These are phyloP conservation scores for Lanius collurio DNA, from an alignment of 2,113 vertebrate genomes.

Conservation along the genomic window DNA sequence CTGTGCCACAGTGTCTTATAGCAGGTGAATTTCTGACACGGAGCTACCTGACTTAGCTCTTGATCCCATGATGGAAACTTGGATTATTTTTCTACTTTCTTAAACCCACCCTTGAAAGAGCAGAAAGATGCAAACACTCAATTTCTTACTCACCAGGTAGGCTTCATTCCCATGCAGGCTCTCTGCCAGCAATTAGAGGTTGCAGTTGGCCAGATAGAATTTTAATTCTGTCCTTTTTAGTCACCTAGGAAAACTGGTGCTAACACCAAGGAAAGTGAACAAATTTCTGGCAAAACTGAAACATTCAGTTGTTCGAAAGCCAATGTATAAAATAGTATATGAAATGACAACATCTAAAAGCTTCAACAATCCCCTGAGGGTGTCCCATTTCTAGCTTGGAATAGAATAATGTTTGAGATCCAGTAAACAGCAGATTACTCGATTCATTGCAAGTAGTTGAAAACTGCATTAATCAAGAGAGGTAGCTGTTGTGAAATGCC, in stretches of 20 bases:
- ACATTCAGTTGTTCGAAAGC: not conserved
- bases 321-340: not conserved
- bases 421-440: not conserved
- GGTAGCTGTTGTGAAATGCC: slow-evolving; percentile 11
- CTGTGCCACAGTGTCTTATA: not conserved
- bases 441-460: not conserved
- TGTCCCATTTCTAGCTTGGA: not conserved
- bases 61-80: not conserved
- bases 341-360: not conserved
- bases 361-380: not conserved
- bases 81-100: not conserved
- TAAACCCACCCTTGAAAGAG: not conserved
- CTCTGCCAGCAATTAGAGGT: not conserved
- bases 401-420: not conserved
- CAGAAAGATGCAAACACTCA: not conserved
- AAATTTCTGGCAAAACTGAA: not conserved
- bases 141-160: not conserved
- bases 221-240: not conserved
- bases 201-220: not conserved
- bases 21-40: not conserved
- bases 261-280: not conserved
- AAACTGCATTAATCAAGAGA: not conserved
- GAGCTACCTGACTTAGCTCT: not conserved
- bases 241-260: not conserved
- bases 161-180: not conserved